Percentiles rank a stretch among this genome's conserved stretches.
These are phyloP conservation scores for Stratiomys singularior DNA, from an alignment of 2,888 invertebrate genomes.

Conservation along the genomic window DNA sequence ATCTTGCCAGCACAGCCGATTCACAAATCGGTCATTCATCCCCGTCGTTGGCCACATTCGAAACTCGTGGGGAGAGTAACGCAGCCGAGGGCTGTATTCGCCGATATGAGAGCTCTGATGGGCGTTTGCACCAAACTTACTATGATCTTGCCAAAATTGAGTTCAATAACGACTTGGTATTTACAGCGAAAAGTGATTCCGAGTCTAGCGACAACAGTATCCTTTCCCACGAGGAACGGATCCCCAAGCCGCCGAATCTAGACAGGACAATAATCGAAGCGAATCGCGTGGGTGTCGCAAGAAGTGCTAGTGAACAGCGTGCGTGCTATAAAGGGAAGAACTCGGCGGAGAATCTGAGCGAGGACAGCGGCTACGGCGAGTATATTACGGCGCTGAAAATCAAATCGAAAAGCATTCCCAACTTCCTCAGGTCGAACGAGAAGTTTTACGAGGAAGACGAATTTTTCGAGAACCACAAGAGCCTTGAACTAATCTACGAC, in stretches of 20 bases:
- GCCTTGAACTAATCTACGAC: conserved; percentile 55
- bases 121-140: conserved; percentile 63
- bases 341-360: conserved; percentile 81
- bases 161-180: conserved; percentile 58
- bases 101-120: conserved; percentile 62
- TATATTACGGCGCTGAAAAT: conserved; percentile 56
- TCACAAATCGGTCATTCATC: conserved; percentile 63
- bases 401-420: conserved; percentile 67
- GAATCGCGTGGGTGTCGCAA: not conserved
- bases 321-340: conserved; percentile 64
- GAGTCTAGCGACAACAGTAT: conserved; percentile 55
- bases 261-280: not conserved
- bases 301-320: conserved; percentile 42
- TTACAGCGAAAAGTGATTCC: conserved; percentile 49
- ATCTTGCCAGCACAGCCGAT: conserved; percentile 60
- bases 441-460: conserved; percentile 64
- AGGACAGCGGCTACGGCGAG: conserved; percentile 83
- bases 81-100: conserved; percentile 57
- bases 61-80: conserved; percentile 57
- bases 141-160: conserved; percentile 63
- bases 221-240: conserved; percentile 53
- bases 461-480: conserved; percentile 55
- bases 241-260: conserved; percentile 39
- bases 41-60: conserved; percentile 61
- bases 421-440: conserved; percentile 61